These are phyloP conservation scores for Dromaius novaehollandiae DNA, from an alignment of 2,113 vertebrate genomes.

Conservation along the genomic window DNA sequence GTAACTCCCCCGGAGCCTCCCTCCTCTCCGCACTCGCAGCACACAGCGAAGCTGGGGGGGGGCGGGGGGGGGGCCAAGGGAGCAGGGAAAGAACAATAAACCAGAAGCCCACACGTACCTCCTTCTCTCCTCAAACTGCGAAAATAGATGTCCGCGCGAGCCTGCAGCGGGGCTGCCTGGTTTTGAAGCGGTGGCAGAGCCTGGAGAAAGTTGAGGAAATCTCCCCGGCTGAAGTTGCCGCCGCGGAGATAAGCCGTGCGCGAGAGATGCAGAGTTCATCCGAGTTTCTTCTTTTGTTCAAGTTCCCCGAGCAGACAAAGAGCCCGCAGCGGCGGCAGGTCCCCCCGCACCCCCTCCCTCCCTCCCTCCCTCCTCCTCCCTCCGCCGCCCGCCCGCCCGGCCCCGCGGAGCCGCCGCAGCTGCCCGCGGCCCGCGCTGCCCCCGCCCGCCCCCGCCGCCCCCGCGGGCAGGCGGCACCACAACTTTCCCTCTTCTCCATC, in stretches of 20 bases:
- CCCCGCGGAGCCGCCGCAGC: not conserved
- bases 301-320: slow-evolving; percentile 84
- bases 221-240: slow-evolving; percentile 58
- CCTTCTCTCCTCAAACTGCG: slow-evolving; percentile 30
- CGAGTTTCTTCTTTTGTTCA: slow-evolving; percentile 86
- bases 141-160: not conserved
- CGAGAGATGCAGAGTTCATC: slow-evolving; percentile 80
- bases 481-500: slow-evolving; percentile 55
- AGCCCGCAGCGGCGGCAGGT: slow-evolving; percentile 80
- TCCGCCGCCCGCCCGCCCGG: not conserved
- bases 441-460: not conserved
- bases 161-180: not conserved
- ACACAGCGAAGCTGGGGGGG: not conserved
- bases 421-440: not conserved
- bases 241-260: slow-evolving; percentile 53
- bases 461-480: not conserved
- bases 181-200: not conserved
- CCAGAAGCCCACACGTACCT: slow-evolving; percentile 67
- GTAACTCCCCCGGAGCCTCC: not conserved
- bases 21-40: not conserved
- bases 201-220: slow-evolving; percentile 66
- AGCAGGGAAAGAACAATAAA: slow-evolving; percentile 1
- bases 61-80: not conserved
- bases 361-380: not conserved
- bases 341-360: slow-evolving; percentile 74